A percentile compares a stretch with the other conserved stretches of the same genome.
Conservation (phyloP, 2,797 vertebrate species). For the Sebastes alutus region DNA sequence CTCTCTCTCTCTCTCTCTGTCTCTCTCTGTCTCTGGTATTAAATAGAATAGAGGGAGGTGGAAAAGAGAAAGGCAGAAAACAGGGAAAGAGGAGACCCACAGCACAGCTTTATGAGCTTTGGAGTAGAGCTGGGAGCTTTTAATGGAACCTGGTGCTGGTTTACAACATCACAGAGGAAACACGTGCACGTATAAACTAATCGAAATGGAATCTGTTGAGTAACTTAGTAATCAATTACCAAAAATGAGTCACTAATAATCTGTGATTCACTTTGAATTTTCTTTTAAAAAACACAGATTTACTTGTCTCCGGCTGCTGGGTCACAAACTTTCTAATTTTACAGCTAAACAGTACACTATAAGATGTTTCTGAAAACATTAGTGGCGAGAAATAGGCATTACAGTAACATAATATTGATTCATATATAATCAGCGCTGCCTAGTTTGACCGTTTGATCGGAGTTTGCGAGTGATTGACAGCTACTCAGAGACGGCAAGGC, state of each 20-base stretch:
- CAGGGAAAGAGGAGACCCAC: neutral
- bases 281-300: neutral
- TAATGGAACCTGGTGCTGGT: constrained; percentile 21
- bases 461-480: no score
- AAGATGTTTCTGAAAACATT: no score
- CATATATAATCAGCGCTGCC: no score
- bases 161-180: constrained; percentile 13
- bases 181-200: neutral
- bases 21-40: neutral
- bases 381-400: no score
- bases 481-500: no score
- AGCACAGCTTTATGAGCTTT: constrained; percentile 34
- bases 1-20: neutral
- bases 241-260: neutral
- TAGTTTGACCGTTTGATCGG: no score
- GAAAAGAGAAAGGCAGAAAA: constrained; percentile 21
- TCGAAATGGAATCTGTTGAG: neutral
- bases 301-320: neutral
- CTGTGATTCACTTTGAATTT: neutral
- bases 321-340: no score
- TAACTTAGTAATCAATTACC: neutral
- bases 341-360: no score
- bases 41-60: constrained; percentile 10
- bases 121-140: constrained; percentile 21
- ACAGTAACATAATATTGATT: no score